A percentile compares a stretch with the other conserved stretches of the same genome.
phyloP scores from a whole-genome alignment of 53 echinoderm and acorn worm genomes.

The Echinarachnius parma region DNA sequence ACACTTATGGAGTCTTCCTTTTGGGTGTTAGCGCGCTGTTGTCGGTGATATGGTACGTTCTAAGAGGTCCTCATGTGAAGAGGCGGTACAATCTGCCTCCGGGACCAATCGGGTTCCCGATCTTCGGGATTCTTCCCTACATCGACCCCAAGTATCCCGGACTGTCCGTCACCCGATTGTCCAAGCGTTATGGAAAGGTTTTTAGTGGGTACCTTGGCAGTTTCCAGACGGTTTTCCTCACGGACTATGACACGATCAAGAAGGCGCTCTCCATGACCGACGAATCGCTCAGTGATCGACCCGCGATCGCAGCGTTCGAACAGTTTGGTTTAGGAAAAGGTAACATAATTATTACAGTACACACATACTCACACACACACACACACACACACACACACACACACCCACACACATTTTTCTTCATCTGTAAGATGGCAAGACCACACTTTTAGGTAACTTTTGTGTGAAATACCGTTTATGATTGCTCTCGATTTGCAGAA shows the following conservation, averaged over 20 bases:
- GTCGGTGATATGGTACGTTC: neutral
- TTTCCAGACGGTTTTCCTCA: constrained; percentile 43
- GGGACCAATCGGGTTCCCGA: constrained; percentile 52
- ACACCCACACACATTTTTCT: too few relatives aligned
- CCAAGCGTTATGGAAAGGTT: constrained; percentile 35
- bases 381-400: too few relatives aligned
- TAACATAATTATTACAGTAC: too few relatives aligned
- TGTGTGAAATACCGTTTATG: too few relatives aligned
- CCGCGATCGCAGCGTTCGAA: constrained; percentile 36
- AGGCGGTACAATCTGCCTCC: constrained; percentile 37
- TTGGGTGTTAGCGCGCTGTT: neutral
- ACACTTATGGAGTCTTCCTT: neutral
- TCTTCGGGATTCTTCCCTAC: constrained; percentile 55
- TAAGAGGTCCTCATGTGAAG: too few relatives aligned
- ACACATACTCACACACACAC: too few relatives aligned
- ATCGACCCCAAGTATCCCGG: constrained; percentile 27
- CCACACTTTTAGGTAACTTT: too few relatives aligned
- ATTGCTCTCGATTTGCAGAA: too few relatives aligned
- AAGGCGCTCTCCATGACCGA: constrained; percentile 48
- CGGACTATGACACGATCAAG: constrained; percentile 49
- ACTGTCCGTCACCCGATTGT: constrained; percentile 16
- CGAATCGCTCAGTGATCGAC: constrained; percentile 51
- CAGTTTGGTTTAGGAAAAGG: constrained; percentile 1
- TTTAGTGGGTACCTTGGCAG: constrained; percentile 42
- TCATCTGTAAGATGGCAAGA: too few relatives aligned